Percentiles rank a stretch among this genome's conserved stretches.
These are phyloP conservation scores for Gambusia yucatana DNA, from an alignment of 2,797 vertebrate species.

Conservation along the genomic window DNA sequence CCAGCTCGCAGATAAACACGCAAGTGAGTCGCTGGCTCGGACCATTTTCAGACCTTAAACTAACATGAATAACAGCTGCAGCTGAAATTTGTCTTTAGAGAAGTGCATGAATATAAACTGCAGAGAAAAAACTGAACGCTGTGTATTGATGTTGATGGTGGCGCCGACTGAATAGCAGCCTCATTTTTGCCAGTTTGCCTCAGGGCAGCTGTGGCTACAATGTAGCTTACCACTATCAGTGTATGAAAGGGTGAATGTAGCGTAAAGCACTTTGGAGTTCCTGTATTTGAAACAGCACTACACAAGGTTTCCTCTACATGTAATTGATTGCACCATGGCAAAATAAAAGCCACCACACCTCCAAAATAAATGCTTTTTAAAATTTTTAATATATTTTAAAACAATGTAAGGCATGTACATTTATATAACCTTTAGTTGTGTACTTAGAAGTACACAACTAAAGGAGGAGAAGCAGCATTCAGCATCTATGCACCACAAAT, in stretches of 20 bases:
- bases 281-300: neutral
- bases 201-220: neutral
- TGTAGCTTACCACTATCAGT: neutral
- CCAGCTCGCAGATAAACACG: constrained; percentile 97
- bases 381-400: neutral
- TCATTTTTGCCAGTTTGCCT: neutral
- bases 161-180: neutral
- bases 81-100: neutral
- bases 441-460: too few species aligned
- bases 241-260: neutral
- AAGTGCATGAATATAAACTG: neutral
- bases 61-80: neutral
- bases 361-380: neutral
- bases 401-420: neutral
- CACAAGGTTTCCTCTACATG: neutral
- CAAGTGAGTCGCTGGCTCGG: constrained; percentile 86
- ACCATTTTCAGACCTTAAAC: neutral
- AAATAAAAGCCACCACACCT: neutral
- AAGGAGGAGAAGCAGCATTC: too few species aligned
- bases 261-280: neutral
- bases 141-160: neutral
- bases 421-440: neutral
- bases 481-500: too few species aligned
- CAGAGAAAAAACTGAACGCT: neutral
- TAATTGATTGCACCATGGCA: neutral